Conservation (phyloP, 2,797 vertebrate species). For the Carduelis carduelis region DNA sequence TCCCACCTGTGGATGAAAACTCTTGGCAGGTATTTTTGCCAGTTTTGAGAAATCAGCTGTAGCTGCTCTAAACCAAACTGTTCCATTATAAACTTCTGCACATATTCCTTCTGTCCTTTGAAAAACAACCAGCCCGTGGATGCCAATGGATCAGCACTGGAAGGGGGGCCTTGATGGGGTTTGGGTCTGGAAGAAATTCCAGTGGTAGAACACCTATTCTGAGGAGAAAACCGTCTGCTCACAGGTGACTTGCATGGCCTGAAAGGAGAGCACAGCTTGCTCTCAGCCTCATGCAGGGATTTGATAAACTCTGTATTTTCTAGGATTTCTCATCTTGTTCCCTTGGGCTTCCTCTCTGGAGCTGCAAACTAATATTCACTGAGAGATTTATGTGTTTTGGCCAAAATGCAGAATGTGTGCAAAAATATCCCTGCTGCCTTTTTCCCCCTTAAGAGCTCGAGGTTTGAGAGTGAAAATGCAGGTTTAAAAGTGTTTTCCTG, state of each 20-base stretch:
- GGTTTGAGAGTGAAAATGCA: background rate
- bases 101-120: background rate
- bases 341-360: background rate
- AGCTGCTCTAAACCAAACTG: background rate
- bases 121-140: background rate
- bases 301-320: background rate
- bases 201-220: background rate
- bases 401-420: background rate
- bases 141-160: background rate
- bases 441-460: background rate
- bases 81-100: background rate
- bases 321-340: background rate
- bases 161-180: background rate
- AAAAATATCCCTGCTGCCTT: fast-evolving
- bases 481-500: background rate
- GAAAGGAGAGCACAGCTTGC: background rate
- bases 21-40: background rate
- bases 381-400: background rate
- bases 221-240: background rate
- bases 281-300: background rate
- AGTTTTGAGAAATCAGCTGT: background rate
- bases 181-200: background rate
- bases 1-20: background rate
- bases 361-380: background rate
- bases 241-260: background rate